phyloP scores from a whole-genome alignment of 2,888 invertebrate genomes.

The Eupithecia exiguata region DNA sequence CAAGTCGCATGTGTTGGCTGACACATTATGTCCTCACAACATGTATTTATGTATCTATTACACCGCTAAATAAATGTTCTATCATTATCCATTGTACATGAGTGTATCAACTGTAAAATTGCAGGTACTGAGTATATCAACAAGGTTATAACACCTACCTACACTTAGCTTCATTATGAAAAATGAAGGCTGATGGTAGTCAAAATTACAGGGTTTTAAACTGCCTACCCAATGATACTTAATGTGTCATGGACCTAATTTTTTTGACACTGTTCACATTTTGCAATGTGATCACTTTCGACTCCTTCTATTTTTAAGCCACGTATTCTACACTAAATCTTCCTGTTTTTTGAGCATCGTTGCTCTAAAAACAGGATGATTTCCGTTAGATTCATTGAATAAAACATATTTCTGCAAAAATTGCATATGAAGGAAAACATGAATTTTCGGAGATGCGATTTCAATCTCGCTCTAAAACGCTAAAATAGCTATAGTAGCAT shows the following conservation, averaged over 20 bases:
- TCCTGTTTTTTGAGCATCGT: too few relatives aligned
- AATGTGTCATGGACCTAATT: background rate
- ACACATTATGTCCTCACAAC: background rate
- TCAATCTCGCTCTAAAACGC: too few relatives aligned
- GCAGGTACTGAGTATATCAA: background rate
- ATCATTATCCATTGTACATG: background rate
- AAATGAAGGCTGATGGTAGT: background rate
- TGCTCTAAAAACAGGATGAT: too few relatives aligned
- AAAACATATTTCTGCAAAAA: too few relatives aligned
- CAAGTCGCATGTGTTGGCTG: background rate
- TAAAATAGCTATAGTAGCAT: too few relatives aligned
- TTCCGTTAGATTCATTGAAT: too few relatives aligned
- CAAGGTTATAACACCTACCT: background rate
- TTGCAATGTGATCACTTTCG: background rate
- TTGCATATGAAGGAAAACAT: too few relatives aligned
- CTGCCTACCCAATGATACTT: background rate
- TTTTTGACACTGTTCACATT: background rate
- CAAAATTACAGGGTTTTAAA: background rate
- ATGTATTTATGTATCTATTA: slow-evolving; percentile 6
- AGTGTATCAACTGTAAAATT: slow-evolving; percentile 3
- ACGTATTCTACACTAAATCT: too few relatives aligned
- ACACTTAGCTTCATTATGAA: background rate
- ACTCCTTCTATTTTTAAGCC: background rate
- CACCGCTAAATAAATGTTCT: background rate
- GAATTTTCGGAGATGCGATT: too few relatives aligned